Conservation (phyloP, 2,113 vertebrate genomes). For the Sardina pilchardus region DNA sequence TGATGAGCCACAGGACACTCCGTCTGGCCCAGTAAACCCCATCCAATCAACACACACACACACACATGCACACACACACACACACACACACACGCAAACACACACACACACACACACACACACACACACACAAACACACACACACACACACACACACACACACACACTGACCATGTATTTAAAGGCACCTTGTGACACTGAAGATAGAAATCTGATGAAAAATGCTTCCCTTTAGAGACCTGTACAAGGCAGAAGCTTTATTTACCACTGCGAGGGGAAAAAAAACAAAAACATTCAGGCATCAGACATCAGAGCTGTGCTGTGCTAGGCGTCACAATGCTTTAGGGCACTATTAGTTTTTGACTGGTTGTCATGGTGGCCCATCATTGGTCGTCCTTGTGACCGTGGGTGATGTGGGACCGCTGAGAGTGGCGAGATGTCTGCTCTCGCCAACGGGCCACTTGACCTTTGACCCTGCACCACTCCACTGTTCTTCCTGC, state of each 20-base stretch:
- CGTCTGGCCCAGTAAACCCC: constrained; percentile 42
- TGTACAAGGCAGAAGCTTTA: neutral
- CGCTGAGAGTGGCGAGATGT: constrained; percentile 10
- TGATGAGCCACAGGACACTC: constrained; percentile 56
- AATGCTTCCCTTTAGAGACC: constrained; percentile 5
- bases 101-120: constrained; percentile 1
- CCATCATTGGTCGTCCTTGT: constrained; percentile 27
- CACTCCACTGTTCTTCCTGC: too few species aligned
- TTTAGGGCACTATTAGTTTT: neutral
- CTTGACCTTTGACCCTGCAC: neutral
- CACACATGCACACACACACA: neutral
- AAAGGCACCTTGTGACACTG: neutral
- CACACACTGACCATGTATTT: constrained; percentile 1
- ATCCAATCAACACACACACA: neutral
- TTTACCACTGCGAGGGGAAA: neutral
- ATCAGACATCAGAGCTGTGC: neutral
- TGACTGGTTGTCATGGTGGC: neutral
- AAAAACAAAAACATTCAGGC: too few species aligned
- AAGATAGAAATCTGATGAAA: constrained; percentile 3
- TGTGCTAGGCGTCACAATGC: neutral
- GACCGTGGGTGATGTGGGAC: neutral
- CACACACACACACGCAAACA: too few species aligned
- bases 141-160: constrained; percentile 5
- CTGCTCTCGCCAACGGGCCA: neutral
- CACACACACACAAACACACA: neutral